Conservation (phyloP, 2,888 invertebrate genomes). For the Shargacucullia verbasci region DNA sequence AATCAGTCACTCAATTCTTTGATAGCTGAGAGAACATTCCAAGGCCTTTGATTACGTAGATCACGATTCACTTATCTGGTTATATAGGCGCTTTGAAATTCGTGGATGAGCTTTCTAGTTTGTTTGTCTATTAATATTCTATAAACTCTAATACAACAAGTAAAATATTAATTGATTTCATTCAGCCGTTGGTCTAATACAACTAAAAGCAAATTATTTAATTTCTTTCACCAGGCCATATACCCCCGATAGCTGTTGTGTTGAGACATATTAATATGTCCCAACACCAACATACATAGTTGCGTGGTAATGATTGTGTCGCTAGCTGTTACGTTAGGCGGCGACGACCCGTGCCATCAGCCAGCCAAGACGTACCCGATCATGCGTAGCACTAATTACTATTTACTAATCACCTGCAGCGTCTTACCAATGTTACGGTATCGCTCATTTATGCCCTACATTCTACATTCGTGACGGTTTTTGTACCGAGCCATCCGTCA, state of each 20-base stretch:
- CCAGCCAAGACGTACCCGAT: conserved; percentile 31
- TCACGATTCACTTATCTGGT: conserved; percentile 5
- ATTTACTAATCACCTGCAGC: conserved; percentile 53
- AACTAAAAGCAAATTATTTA: background rate
- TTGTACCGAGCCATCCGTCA: conserved; percentile 30
- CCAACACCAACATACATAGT: conserved; percentile 28
- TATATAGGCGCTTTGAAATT: background rate
- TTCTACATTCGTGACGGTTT: conserved; percentile 31
- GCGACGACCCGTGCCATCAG: conserved; percentile 18
- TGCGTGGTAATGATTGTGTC: conserved; percentile 35
- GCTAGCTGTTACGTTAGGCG: conserved; percentile 13
- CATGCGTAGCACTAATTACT: conserved; percentile 49
- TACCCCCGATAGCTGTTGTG: too few species aligned
- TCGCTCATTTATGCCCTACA: conserved; percentile 39
- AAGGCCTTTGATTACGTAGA: conserved; percentile 13
- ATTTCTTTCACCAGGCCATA: conserved; percentile 1
- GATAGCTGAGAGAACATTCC: background rate
- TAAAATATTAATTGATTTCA: conserved; percentile 4
- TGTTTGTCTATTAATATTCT: too few species aligned
- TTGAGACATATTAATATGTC: too few species aligned
- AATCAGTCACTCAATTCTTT: background rate
- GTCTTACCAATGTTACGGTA: conserved; percentile 50
- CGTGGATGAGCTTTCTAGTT: background rate
- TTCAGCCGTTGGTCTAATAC: background rate
- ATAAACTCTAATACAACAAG: too few species aligned